Evolutionary conservation across 35 echinoderm and acorn worm genomes (phyloP), one percentile per base, ranked within the genome.

Genomic region (Acanthaster planci): DNA sequence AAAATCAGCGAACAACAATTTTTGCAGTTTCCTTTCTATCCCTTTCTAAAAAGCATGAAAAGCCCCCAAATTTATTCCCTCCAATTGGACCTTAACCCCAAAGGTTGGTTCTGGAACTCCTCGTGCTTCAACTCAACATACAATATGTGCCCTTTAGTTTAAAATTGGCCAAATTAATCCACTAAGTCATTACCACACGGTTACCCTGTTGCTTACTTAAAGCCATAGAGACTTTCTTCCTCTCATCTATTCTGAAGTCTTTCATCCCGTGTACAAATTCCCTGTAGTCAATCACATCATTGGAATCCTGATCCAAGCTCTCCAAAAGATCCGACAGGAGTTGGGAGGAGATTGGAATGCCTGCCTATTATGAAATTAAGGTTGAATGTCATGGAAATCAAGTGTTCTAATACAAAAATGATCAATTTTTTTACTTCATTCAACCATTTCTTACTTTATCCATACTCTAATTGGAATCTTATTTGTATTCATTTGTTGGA

Each of bases 211-310:
- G 1, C 64, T 21, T 72, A 72, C 64, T 26, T 72, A 31, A 34
- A 72, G 29, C 64, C 29, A 35, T 4, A 29, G 64, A 31, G 64
- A 72, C 23, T 29, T 34, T 90, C 40, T 95, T 95, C 36, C 75
- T 89, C 78, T 86, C 76, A 37, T 68, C 55, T 12, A 88, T 39
- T 18, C 86, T 82, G 42, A 82, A 94, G 21, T 84, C 60, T 52
- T 94, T 90, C 42, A 99, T 89, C 35, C 96, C 92, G 19, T 67
- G 29, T 2, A 84, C 92, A 72, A 99, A 87, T 76, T 99, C 96
- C 37, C 92, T 89, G 67, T 94, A 99, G 83, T 99, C 92, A 39
- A 99, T 84, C 59, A 86, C 68, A 15, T 87, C 85, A 84, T 92
- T 91, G 37, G 40, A 76, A 77, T 99, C 92, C 29, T 78, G 57